Base-by-base conservation (phyloP, 2,113 vertebrate species). In the Donacobius atricapilla region DNA sequence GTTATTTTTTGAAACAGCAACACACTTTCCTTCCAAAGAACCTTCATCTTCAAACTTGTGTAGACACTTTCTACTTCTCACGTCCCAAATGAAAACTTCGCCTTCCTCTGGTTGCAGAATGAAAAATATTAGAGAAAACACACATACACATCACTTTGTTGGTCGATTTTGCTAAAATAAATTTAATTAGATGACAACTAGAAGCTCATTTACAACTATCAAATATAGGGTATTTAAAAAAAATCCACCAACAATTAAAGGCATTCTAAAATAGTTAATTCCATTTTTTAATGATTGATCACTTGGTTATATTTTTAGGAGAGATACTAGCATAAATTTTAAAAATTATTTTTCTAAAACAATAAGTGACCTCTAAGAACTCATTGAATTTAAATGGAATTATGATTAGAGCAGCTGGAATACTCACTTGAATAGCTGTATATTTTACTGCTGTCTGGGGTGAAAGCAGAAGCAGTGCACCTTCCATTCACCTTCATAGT, bases 41-140 rank as follows among this genome's bases (percentile, higher is more conserved):
- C 99, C 99, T 60, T 99, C 99, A 75, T 99, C 99, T 17, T 96
- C 78, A 76, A 99, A 99, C 92, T 96, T 97, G 96, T 98, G 98
- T 13, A 99, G 47, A 82, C 99, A 99, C 5, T 96, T 98, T 39
- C 98, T 98, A 82, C 98, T 99, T 92, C 98, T 98, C 82, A 99
- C 96, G 88, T 99, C 99, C 99, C 99, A 99, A 65, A 99, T 85
- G 22, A 98, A 99, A 93, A 99, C 99, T 94, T 99, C 98, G 0
- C 99, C 99, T 23, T 98, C 98, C 94, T 98, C 99, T 99, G 91
- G 48, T 73, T 23, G 28, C 53, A 90, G 17, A 96, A 51, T 68
- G 30, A 90, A 92, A 45, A 3, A 66, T 12, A 33, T 83, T 45
- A 80, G 5, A 75, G 24, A 81, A 89, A 44, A 27, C 39, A 63